Evolutionary conservation across 2,113 vertebrate genomes (phyloP).

Genomic region (Chaetops frenatus): DNA sequence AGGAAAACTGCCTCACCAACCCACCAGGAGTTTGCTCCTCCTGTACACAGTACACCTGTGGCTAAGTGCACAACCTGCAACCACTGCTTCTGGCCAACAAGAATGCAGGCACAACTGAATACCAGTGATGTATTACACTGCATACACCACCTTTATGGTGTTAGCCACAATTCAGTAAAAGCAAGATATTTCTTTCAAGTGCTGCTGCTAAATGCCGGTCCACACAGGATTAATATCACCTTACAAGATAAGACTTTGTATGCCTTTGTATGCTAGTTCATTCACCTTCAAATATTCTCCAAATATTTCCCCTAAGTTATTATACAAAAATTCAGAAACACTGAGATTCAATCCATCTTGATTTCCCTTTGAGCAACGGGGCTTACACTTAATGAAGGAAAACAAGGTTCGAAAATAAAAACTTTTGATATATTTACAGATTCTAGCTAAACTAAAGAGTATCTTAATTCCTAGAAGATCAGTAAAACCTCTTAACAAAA

Average conservation of each 20-base stretch:
- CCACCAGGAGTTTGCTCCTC: background rate
- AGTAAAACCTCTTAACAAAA: background rate
- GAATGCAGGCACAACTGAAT: background rate
- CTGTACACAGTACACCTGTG: rapidly evolving
- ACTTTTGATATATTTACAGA: background rate
- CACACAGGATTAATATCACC: background rate
- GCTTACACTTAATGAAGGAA: background rate
- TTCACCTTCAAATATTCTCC: background rate
- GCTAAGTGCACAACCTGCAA: background rate
- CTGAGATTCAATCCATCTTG: background rate
- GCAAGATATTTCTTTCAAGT: background rate
- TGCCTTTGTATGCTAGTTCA: background rate
- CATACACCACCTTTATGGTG: rapidly evolving
- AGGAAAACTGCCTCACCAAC: background rate
- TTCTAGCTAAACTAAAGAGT: background rate
- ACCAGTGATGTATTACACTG: rapidly evolving
- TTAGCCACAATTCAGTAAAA: background rate
- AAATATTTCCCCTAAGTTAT: background rate
- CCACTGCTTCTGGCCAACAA: background rate
- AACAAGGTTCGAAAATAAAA: background rate
- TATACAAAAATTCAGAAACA: background rate
- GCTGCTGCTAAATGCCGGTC: background rate
- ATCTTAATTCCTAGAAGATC: background rate
- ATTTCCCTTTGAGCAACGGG: background rate
- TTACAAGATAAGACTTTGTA: background rate